A percentile compares a stretch with the other conserved stretches of the same genome.
Evolutionary conservation across 2,797 vertebrate genomes (phyloP).

Genomic region (Lophura swinhoii): DNA sequence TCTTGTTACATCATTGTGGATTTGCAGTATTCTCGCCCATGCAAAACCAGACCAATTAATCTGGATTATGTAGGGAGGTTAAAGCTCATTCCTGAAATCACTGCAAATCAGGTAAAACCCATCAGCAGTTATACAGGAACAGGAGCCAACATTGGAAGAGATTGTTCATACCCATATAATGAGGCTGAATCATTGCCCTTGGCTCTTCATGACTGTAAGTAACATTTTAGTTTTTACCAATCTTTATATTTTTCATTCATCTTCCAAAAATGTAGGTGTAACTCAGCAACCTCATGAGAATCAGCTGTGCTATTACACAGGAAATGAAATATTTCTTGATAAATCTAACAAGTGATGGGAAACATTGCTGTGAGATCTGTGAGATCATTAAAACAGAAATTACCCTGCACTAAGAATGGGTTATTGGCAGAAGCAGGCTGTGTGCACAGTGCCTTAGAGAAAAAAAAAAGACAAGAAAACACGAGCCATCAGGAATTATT

Average conservation of each 20-base stretch:
- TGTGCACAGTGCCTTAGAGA: background rate
- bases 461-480: background rate
- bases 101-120: conserved; percentile 1
- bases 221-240: background rate
- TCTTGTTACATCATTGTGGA: background rate
- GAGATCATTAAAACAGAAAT: conserved; percentile 2
- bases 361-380: background rate
- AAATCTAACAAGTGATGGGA: background rate
- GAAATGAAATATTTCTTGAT: background rate
- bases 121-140: background rate
- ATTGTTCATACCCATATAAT: background rate
- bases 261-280: conserved; percentile 9
- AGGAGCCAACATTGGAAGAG: background rate
- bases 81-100: background rate
- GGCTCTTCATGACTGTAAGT: background rate
- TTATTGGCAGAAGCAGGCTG: conserved; percentile 1
- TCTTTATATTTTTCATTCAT: conserved; percentile 23
- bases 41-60: conserved; percentile 5
- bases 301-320: background rate
- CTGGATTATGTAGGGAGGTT: background rate
- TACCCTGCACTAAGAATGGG: conserved; percentile 7
- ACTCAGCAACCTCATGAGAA: conserved; percentile 21
- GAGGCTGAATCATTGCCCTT: background rate
- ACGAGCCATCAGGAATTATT: background rate
- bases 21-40: background rate